Evolutionary conservation across 2,113 vertebrate species (phyloP).

Genomic region (Sialia sialis): DNA sequence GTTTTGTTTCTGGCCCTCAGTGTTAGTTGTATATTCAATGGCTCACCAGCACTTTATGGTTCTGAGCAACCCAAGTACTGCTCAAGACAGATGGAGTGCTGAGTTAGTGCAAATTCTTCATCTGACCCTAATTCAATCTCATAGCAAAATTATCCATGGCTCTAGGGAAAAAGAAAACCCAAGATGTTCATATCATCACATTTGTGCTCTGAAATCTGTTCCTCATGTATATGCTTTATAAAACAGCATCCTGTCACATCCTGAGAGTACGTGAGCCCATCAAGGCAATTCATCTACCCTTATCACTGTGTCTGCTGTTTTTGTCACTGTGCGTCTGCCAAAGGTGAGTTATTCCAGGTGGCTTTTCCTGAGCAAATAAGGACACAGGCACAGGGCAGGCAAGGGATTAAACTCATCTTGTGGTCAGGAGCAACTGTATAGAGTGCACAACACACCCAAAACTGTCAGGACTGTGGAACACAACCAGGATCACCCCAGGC

Average conservation of each 20-base stretch:
- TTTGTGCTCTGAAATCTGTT: not conserved
- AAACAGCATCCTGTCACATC: not conserved
- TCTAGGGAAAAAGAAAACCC: not conserved
- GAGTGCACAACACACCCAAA: not conserved
- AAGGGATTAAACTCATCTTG: not conserved
- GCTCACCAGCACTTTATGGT: not conserved
- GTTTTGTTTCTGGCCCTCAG: not conserved
- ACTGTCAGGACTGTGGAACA: not conserved
- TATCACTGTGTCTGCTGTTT: accelerated
- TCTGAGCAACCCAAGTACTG: not conserved
- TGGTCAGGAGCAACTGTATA: not conserved
- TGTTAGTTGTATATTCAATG: not conserved
- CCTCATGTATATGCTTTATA: not conserved
- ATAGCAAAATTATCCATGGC: not conserved
- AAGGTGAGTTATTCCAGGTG: not conserved
- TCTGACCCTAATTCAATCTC: not conserved
- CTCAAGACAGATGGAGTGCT: not conserved
- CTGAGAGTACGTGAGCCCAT: not conserved
- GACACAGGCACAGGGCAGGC: too few species aligned
- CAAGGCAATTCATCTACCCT: not conserved
- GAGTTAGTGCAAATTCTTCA: not conserved
- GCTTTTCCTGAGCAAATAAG: not conserved
- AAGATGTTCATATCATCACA: not conserved
- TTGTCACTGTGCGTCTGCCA: not conserved
- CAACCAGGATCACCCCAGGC: not conserved